Evolutionary conservation across 2,113 vertebrate genomes (phyloP).

Genomic region (Siphamia tubifer): DNA sequence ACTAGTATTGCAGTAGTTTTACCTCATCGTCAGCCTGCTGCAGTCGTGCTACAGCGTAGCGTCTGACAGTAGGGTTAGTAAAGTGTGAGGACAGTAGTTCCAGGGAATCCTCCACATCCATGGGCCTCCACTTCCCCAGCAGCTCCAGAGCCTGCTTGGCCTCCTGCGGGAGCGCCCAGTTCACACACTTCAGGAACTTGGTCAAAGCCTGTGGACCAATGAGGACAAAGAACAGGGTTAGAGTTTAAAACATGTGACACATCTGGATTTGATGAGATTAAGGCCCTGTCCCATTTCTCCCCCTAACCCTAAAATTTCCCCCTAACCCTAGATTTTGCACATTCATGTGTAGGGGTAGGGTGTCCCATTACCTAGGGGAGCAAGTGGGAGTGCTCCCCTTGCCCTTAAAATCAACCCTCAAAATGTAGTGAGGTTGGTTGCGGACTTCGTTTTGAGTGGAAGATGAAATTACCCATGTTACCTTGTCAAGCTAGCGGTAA

Average conservation of each 20-base stretch:
- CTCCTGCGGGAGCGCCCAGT: constrained; percentile 95
- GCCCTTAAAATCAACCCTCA: too few species aligned
- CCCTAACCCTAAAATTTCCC: too few species aligned
- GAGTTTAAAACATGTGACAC: neutral
- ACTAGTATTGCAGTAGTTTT: neutral
- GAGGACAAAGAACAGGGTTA: neutral
- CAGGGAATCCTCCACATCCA: constrained; percentile 98
- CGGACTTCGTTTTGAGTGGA: too few species aligned
- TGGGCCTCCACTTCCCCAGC: constrained; percentile 95
- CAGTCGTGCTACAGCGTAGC: constrained; percentile 92
- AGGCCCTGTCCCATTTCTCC: too few species aligned
- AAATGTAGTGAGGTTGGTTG: too few species aligned
- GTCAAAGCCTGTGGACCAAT: constrained; percentile 86
- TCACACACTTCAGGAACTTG: constrained; percentile 98
- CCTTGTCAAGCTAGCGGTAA: too few species aligned
- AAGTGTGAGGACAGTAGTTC: constrained; percentile 96
- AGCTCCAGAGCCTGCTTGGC: constrained; percentile 97
- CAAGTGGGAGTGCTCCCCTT: too few species aligned
- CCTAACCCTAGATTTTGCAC: too few species aligned
- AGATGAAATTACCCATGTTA: too few species aligned
- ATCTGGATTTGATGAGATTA: too few species aligned
- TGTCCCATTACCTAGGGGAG: too few species aligned
- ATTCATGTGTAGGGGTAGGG: too few species aligned
- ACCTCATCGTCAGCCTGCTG: constrained; percentile 98
- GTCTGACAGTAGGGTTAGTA: constrained; percentile 90